These are phyloP conservation scores for Reticulitermes speratus DNA, from an alignment of 1,140 invertebrate genomes.

Conservation along the genomic window DNA sequence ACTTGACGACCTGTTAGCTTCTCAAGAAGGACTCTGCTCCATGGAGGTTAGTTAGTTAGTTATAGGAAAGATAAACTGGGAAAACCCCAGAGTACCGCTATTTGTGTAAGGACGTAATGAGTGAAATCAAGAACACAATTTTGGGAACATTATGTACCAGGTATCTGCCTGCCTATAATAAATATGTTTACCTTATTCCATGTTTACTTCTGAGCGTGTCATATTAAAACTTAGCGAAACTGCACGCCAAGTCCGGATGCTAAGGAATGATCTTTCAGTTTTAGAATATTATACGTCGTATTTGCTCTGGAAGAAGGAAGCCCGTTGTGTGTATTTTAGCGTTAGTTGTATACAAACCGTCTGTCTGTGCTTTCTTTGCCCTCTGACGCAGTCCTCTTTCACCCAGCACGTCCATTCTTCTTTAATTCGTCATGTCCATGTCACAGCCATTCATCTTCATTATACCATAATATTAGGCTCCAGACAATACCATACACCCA, in stretches of 20 bases:
- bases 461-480: not conserved
- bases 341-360: not conserved
- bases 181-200: not conserved
- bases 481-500: too few species aligned
- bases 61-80: too few species aligned
- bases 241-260: not conserved
- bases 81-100: too few species aligned
- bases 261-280: not conserved
- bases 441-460: conserved; percentile 5
- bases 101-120: too few species aligned
- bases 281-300: not conserved
- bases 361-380: not conserved
- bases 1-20: too few species aligned
- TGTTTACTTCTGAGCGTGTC: not conserved
- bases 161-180: not conserved
- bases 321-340: not conserved
- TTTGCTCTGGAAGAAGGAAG: not conserved
- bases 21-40: too few species aligned
- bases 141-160: too few species aligned
- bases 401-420: not conserved
- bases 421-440: not conserved
- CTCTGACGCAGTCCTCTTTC: not conserved
- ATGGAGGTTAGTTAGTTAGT: too few species aligned
- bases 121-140: too few species aligned
- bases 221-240: not conserved